Base-by-base conservation (phyloP, 2,888 invertebrate genomes). In the Amiota communis region DNA sequence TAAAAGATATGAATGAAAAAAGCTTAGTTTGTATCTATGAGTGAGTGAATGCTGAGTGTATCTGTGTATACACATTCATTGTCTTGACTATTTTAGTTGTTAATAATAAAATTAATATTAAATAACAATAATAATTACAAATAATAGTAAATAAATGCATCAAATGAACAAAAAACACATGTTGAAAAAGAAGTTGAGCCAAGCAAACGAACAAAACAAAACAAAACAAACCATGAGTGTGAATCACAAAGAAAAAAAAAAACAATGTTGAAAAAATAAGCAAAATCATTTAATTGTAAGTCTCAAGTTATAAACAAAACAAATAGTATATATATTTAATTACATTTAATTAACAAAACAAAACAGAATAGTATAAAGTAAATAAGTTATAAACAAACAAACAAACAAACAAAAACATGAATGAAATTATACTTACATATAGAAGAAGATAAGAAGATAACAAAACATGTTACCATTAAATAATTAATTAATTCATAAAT, bases 401-500 rank as follows among this genome's bases (percentile, higher is more conserved):
- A 56, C 67, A 63, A 76, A 71, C 51, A 36, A 6, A 23, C 23
- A 23, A 17, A 23, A 17, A 59, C 59, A 71, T 46, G 57, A 70
- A 47, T 51, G 12, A 69, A 69, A 69, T 10, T 23, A 59, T 59
- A 13, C 8, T 17, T 59, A 17, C 11, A 59, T 59, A 23, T 59
- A 70, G 36, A 36, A 36, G 8, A 36, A 36, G 8, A 36, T 36
- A 36, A 36, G n/a, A n/a, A 2, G 8, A 36, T 6, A 36, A 36
- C 23, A 23, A 6, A 36, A 36, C 36, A 36, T 36, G 36, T 4
- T 36, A 36, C 3, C 36, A 36, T 36, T 36, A 36, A 36, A 36
- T 36, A 36, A 36, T 36, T 68, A 76, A 79, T 74, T 77, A 71
- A 72, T 61, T 20, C 74, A 75, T 76, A 77, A 72, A 78, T 82